A percentile compares a stretch with the other conserved stretches of the same genome.
These are phyloP conservation scores for Crotalus tigris DNA, from an alignment of 2,113 vertebrate genomes.

Conservation along the genomic window DNA sequence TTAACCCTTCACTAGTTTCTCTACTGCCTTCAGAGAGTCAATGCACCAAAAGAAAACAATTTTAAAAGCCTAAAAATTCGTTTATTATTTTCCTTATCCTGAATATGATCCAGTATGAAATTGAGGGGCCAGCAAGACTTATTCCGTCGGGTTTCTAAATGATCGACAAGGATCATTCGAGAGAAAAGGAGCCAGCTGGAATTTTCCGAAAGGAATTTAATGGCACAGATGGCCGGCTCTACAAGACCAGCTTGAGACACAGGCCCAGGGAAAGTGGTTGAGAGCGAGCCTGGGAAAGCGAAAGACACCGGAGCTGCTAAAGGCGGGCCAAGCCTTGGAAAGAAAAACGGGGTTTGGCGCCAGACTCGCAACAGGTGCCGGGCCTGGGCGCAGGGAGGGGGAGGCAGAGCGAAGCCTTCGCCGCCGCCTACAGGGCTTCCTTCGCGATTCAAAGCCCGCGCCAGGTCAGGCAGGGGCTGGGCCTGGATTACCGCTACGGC, in stretches of 20 bases:
- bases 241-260: not conserved
- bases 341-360: not conserved
- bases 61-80: not conserved
- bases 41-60: not conserved
- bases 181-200: too few relatives aligned
- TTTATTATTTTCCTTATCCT: not conserved
- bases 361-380: constrained; percentile 39
- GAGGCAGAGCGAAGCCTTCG: not conserved
- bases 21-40: not conserved
- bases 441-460: constrained; percentile 41
- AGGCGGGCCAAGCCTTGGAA: not conserved
- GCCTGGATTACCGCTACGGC: not conserved
- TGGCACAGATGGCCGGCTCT: not conserved
- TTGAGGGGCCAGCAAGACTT: not conserved
- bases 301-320: not conserved
- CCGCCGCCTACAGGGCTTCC: not conserved
- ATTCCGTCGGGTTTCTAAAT: not conserved
- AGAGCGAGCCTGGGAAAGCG: not conserved
- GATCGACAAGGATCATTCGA: too few relatives aligned
- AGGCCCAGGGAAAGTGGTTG: not conserved
- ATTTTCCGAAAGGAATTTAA: not conserved
- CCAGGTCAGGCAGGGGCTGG: constrained; percentile 1
- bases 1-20: not conserved
- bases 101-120: not conserved
- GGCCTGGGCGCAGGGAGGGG: not conserved